These are phyloP conservation scores for Clostera curtula DNA, from an alignment of 2,888 invertebrate species.

Conservation along the genomic window DNA sequence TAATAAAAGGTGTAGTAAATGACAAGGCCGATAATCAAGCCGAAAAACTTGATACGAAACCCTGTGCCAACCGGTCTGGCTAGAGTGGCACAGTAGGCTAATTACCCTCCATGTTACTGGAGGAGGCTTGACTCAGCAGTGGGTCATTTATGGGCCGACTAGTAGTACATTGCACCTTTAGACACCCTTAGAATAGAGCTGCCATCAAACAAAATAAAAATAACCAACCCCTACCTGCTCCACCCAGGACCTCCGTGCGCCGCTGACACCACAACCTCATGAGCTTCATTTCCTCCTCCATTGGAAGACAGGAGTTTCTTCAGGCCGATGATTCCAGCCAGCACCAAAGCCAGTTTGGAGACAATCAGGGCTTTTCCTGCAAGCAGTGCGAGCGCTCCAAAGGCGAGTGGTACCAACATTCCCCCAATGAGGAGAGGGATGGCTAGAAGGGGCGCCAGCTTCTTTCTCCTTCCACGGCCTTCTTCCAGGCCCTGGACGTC, in stretches of 20 bases:
- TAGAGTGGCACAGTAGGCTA: too few species aligned
- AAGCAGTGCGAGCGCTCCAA: conserved; percentile 86
- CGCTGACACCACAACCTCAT: conserved; percentile 82
- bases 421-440: conserved; percentile 87
- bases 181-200: conserved; percentile 1
- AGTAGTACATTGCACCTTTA: not conserved
- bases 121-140: too few species aligned
- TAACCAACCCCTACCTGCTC: conserved; percentile 69
- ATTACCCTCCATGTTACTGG: too few species aligned
- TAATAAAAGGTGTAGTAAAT: too few species aligned
- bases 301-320: conserved; percentile 85
- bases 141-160: too few species aligned
- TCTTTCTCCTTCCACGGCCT: conserved; percentile 82
- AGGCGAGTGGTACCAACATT: conserved; percentile 86
- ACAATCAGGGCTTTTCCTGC: conserved; percentile 91
- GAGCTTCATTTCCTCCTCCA: conserved; percentile 78
- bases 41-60: too few species aligned
- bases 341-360: conserved; percentile 86
- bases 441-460: conserved; percentile 82
- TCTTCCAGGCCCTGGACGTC: conserved; percentile 79
- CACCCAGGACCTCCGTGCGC: conserved; percentile 82
- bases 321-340: conserved; percentile 89
- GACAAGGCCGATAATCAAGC: too few species aligned
- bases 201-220: not conserved
- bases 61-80: too few species aligned